phyloP scores from a whole-genome alignment of 1,140 invertebrate species.

The Drosophila jambulina region DNA sequence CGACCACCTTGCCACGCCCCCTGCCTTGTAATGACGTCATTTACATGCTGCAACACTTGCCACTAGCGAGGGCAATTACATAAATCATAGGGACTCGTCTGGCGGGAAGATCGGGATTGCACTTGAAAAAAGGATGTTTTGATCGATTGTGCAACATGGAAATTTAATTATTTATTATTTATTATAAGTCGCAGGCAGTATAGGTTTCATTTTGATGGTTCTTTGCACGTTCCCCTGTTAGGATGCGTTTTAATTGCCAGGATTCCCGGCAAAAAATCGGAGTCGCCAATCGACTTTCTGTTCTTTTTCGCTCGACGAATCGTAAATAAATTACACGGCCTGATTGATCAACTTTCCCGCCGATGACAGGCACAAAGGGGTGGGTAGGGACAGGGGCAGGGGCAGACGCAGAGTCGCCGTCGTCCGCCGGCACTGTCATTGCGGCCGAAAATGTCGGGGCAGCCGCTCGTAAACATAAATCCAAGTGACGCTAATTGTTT shows the following conservation, averaged over 20 bases:
- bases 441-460: conserved; percentile 57
- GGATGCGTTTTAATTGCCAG: not conserved
- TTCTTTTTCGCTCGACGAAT: conserved; percentile 30
- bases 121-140: not conserved
- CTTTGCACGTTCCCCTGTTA: not conserved
- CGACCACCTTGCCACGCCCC: conserved; percentile 41
- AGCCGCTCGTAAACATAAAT: conserved; percentile 78
- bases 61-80: conserved; percentile 27
- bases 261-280: not conserved
- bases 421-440: conserved; percentile 25
- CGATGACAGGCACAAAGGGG: conserved; percentile 33
- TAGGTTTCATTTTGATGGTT: not conserved
- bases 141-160: not conserved
- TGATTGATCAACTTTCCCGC: conserved; percentile 59
- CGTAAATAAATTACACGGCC: conserved; percentile 43
- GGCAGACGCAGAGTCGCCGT: not conserved
- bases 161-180: not conserved
- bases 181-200: not conserved
- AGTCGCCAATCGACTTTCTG: conserved; percentile 11
- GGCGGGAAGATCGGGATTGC: conserved; percentile 6
- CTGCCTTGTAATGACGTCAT: conserved; percentile 62
- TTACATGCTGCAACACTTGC: conserved; percentile 63
- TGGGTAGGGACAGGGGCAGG: not conserved
- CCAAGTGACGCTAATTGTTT: conserved; percentile 82
- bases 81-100: conserved; percentile 37